These are phyloP conservation scores for Caloenas nicobarica DNA, from an alignment of 2,113 vertebrate genomes.

Conservation along the genomic window DNA sequence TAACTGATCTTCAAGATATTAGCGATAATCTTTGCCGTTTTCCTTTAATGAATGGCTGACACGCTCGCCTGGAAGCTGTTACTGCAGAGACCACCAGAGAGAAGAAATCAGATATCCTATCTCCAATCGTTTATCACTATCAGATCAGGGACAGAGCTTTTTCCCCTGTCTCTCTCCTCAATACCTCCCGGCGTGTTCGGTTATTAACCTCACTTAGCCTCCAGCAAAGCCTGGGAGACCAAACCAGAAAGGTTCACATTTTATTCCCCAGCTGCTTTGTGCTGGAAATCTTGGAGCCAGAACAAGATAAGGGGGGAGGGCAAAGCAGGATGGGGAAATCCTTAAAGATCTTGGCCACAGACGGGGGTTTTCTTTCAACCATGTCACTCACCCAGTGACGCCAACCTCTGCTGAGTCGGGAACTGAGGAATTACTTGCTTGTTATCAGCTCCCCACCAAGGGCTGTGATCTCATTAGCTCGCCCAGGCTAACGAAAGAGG, in stretches of 20 bases:
- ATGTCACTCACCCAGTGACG: background rate
- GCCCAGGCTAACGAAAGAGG: background rate
- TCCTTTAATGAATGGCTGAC: background rate
- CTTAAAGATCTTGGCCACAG: background rate
- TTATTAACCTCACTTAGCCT: slow-evolving; percentile 77
- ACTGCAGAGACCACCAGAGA: slow-evolving; percentile 26
- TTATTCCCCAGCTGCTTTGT: background rate
- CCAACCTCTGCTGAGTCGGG: background rate
- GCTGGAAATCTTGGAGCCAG: background rate
- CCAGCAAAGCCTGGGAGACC: slow-evolving; percentile 33
- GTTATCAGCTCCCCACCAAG: background rate
- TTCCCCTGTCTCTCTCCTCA: slow-evolving; percentile 21
- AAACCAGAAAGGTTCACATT: background rate
- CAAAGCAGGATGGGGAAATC: background rate
- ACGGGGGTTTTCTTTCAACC: background rate
- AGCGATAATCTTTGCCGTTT: background rate
- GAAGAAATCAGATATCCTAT: slow-evolving; percentile 51
- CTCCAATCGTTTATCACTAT: slow-evolving; percentile 65
- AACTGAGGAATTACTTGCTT: background rate
- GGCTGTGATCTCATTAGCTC: background rate
- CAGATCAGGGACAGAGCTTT: slow-evolving; percentile 39
- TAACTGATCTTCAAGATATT: slow-evolving; percentile 25
- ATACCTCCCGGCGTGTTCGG: slow-evolving; percentile 30
- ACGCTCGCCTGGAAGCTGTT: slow-evolving; percentile 5
- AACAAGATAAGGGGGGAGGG: background rate